Percentiles rank a stretch among this genome's conserved stretches.
Conservation (phyloP, 2,888 invertebrate species). For the Hipparchia semele region DNA sequence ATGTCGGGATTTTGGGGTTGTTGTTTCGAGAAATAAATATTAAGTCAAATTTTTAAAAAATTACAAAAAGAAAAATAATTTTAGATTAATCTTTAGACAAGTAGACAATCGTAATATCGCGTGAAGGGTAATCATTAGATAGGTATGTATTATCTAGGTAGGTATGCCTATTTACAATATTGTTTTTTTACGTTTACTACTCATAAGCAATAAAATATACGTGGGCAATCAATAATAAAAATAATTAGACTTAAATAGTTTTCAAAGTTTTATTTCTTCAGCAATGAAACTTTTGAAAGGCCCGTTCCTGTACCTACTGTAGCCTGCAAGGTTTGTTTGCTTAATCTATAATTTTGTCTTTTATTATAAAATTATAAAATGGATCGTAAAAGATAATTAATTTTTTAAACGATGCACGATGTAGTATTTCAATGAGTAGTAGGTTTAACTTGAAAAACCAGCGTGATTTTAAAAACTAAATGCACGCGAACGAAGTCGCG, state of each 20-base stretch:
- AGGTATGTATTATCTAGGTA: too few relatives aligned
- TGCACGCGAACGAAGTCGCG: too few relatives aligned
- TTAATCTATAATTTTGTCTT: background rate
- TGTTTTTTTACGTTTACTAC: background rate
- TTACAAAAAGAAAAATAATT: too few relatives aligned
- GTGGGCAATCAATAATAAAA: background rate
- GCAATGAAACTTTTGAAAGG: slow-evolving; percentile 9
- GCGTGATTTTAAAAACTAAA: too few relatives aligned
- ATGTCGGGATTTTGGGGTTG: too few relatives aligned
- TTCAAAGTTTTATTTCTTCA: slow-evolving; percentile 7
- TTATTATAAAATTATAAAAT: background rate
- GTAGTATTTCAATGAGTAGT: too few relatives aligned
- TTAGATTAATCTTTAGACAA: background rate
- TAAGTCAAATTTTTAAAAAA: too few relatives aligned
- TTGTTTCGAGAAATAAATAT: too few relatives aligned
- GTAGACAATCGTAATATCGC: background rate
- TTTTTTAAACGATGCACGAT: background rate
- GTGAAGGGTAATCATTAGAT: too few relatives aligned
- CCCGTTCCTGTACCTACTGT: background rate
- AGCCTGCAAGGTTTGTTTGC: background rate
- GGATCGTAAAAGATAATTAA: background rate
- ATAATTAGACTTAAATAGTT: background rate
- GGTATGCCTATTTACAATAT: too few relatives aligned
- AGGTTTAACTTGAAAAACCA: too few relatives aligned
- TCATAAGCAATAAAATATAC: background rate